A percentile compares a stretch with the other conserved stretches of the same genome.
phyloP scores from a whole-genome alignment of 64 coral and sea anemone species.

The Trachythela sp. region DNA sequence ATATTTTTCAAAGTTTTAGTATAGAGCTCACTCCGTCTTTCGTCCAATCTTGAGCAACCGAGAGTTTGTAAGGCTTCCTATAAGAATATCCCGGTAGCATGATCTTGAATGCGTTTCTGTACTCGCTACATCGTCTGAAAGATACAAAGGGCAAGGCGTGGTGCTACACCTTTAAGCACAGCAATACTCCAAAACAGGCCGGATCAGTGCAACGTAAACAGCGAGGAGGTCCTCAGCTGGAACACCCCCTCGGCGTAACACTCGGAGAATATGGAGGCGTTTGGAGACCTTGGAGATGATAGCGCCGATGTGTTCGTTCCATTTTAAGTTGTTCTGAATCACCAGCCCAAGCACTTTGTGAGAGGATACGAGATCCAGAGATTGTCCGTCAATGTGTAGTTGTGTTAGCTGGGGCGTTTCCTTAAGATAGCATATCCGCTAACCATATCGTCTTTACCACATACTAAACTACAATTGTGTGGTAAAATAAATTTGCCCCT shows the following conservation, averaged over 20 bases:
- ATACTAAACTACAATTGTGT: too few species aligned
- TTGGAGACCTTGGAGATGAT: slow-evolving; percentile 29
- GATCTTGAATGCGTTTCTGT: background rate
- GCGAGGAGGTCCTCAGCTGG: background rate
- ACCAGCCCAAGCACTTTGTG: slow-evolving; percentile 5
- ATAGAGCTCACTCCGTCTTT: too few species aligned
- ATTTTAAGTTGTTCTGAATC: slow-evolving; percentile 44
- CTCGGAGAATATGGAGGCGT: slow-evolving; percentile 44
- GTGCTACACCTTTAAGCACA: slow-evolving; percentile 32
- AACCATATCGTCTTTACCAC: too few species aligned
- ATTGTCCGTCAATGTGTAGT: slow-evolving; percentile 17
- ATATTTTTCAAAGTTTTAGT: too few species aligned
- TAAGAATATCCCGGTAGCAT: background rate
- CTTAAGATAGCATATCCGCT: background rate
- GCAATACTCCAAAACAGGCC: slow-evolving; percentile 23
- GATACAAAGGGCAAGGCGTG: slow-evolving; percentile 3
- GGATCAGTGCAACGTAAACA: slow-evolving; percentile 25
- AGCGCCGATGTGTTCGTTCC: too few species aligned
- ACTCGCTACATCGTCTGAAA: background rate
- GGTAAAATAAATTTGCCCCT: too few species aligned
- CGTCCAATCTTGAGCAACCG: background rate
- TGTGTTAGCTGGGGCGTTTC: slow-evolving; percentile 7
- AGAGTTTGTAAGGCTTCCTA: background rate
- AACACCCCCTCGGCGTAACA: slow-evolving; percentile 36
- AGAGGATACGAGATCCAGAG: background rate